Percentiles rank a stretch among this genome's conserved stretches.
phyloP scores from a whole-genome alignment of 2,113 vertebrate species.

The Eulacestoma nigropectus region DNA sequence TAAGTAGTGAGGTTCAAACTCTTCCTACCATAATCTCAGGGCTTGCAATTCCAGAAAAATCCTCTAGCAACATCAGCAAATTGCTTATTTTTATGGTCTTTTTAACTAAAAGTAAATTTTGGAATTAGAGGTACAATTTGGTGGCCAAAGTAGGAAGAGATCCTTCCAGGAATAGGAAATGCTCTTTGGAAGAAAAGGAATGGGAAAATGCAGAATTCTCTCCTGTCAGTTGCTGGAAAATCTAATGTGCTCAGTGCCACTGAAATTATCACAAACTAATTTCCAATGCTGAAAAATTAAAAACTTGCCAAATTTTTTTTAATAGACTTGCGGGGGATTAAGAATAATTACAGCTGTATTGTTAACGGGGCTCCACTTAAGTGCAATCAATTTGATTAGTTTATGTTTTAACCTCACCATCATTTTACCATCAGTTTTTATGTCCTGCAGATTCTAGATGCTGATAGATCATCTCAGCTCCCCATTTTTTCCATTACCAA shows the following conservation, averaged over 20 bases:
- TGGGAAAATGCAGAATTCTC: not conserved
- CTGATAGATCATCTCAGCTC: constrained; percentile 52
- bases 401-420: constrained; percentile 8
- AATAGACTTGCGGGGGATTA: not conserved
- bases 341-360: not conserved
- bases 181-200: not conserved
- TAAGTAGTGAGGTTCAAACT: not conserved
- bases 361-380: not conserved
- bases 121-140: not conserved
- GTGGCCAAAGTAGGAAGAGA: not conserved
- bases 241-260: not conserved
- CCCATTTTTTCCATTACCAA: constrained; percentile 73
- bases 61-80: not conserved
- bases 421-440: constrained; percentile 13
- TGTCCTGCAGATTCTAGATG: constrained; percentile 27
- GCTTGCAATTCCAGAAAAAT: not conserved
- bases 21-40: not conserved
- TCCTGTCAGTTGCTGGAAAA: not conserved
- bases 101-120: not conserved
- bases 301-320: not conserved
- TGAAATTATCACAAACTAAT: not conserved
- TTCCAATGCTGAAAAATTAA: not conserved
- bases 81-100: not conserved
- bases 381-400: constrained; percentile 11
- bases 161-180: not conserved